Evolutionary conservation across 2,113 vertebrate species (phyloP).

Genomic region (Haemorhous mexicanus): DNA sequence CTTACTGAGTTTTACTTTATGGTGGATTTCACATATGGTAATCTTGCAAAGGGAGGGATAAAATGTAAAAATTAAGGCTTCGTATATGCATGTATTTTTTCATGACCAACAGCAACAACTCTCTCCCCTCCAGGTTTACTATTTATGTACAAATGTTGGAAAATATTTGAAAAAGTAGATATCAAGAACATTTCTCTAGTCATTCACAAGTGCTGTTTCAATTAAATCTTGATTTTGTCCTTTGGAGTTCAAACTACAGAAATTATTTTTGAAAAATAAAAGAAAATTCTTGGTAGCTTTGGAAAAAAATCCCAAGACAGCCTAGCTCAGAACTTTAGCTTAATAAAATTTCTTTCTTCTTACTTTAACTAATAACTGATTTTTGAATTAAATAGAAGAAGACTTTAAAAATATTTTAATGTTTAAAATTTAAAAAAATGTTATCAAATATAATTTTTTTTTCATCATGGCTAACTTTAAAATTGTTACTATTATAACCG

Average conservation of each 20-base stretch:
- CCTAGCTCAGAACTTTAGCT: not conserved
- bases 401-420: not conserved
- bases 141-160: not conserved
- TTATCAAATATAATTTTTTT: not conserved
- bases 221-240: not conserved
- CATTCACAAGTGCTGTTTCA: not conserved
- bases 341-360: not conserved
- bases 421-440: not conserved
- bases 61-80: not conserved
- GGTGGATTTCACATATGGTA: not conserved
- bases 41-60: not conserved
- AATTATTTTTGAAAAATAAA: not conserved
- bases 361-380: not conserved
- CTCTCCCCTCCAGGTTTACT: not conserved
- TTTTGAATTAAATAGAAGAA: not conserved
- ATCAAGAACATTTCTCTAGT: not conserved
- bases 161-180: not conserved
- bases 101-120: not conserved
- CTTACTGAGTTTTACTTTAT: not conserved
- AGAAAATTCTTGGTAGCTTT: not conserved
- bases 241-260: not conserved
- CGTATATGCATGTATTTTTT: not conserved
- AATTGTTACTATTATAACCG: not conserved
- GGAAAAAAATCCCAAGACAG: not conserved
- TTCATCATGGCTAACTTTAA: not conserved